Conservation (phyloP, 2,113 vertebrate genomes). For the Heterochromis multidens region DNA sequence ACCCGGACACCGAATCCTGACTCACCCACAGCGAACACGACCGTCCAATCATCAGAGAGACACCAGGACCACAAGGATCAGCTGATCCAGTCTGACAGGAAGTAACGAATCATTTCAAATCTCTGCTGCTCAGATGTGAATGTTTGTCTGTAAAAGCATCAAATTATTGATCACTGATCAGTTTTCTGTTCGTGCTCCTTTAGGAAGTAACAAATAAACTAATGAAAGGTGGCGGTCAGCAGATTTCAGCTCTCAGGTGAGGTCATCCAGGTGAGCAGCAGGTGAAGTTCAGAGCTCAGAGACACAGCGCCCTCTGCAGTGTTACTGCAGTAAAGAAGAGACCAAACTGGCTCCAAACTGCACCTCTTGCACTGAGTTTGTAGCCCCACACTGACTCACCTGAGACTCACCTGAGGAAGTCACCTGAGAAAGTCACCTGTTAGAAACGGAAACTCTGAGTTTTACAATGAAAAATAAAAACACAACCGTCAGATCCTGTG, state of each 20-base stretch:
- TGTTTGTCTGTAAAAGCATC: background rate
- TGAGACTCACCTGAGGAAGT: background rate
- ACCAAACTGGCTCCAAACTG: background rate
- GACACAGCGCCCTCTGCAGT: background rate
- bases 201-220: background rate
- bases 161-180: background rate
- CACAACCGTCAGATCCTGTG: background rate
- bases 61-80: background rate
- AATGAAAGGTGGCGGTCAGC: rapidly evolving
- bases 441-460: background rate
- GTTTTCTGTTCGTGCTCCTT: background rate
- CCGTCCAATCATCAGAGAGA: background rate
- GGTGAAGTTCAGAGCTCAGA: background rate
- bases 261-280: background rate
- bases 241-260: background rate
- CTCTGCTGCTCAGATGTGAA: background rate
- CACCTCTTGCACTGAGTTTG: background rate
- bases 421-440: background rate
- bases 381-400: background rate
- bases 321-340: background rate
- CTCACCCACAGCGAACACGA: background rate
- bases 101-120: background rate
- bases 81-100: background rate
- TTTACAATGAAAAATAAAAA: background rate
- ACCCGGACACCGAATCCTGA: background rate